Evolutionary conservation across 2,113 vertebrate genomes (phyloP), one percentile per base, ranked within the genome.

Genomic region (Chroicocephalus ridibundus): DNA sequence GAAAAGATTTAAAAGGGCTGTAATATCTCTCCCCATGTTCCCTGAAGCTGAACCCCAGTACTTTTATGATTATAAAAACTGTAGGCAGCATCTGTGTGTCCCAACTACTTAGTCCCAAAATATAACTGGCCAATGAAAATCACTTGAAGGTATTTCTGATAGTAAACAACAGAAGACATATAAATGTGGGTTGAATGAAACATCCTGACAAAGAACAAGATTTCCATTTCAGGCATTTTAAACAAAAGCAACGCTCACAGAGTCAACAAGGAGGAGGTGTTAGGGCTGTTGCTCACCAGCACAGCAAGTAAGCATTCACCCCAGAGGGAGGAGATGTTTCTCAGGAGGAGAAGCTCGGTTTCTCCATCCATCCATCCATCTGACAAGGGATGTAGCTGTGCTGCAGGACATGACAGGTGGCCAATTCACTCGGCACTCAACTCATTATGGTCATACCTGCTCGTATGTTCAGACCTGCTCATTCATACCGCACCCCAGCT

Each of bases 281-380:
- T 40, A 12, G 40, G 46, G 57, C 61, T 80, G 44, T 6, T 90
- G 16, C 55, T 61, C 44, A 54, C 20, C 38, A 27, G 66, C 3
- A 3, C 51, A 51, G 46, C 13, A 13, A 29, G 40, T 11, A 7
- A 7, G 7, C 12, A 12, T 47, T 49, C 31, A 26, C 38, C 29
- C 18, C 3, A 13, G 44, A 54, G 26, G 20, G 5, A 76, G 27
- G 62, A 88, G 75, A 6, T 1, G 2, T 42, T 93, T 55, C n/a
- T 21, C 20, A 10, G 34, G 40, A 40, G 52, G 10, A 25, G 31
- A 60, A 58, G 38, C 38, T 49, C 1, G 0, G 15, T 81, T 61
- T 91, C 25, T 93, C 52, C 18, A 17, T 47, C 11, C 0, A 0
- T 47, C 11, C 0, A 0, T 36, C 21, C 11, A 3, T 32, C 74